Evolutionary conservation across 2,888 invertebrate genomes (phyloP), one percentile per base, ranked within the genome.

Genomic region (Helobdella robusta): DNA sequence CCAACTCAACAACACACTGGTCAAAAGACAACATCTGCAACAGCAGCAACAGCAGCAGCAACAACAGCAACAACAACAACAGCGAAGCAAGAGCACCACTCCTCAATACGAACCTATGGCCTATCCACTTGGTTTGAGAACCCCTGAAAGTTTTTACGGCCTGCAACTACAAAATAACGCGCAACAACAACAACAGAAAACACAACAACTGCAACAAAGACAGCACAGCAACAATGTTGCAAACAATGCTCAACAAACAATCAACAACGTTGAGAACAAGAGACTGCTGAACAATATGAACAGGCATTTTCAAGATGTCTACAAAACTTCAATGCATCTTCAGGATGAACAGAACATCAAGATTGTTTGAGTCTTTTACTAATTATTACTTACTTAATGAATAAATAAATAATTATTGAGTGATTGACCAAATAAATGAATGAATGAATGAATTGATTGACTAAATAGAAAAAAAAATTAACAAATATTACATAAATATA

Each of bases 91-190:
- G 32, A 56, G 56, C 32, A 30, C 56, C 32, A 40, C 44, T 40
- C 11, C 35, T 18, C 44, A 48, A 8, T 59, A 65, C 65, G 65
- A 65, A 44, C 44, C 58, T 23, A 58, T 32, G 34, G 40, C 30
- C 11, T 65, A 65, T 30, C 65, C 65, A 18, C 34, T 59, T 20
- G 65, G 59, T 15, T 50, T 65, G 46, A 25, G 65, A 20, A 65
- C 58, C 3, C 65, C 65, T 20, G 59, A 65, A 36, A 46, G 60
- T 23, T n/a, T 56, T 1, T 56, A 56, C n/a, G 32, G 30, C 30
- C 30, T 56, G 5, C 56, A 56, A 11, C 56, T 32, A 28, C 56
- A 56, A 18, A 48, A 48, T 18, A 4, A 18, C 50, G 25, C n/a
- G 50, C 50, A 50, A 18, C 50, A 50, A 50, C 50, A 50, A 50